Percentiles rank a stretch among this genome's conserved stretches.
phyloP scores from a whole-genome alignment of 2,113 vertebrate genomes.

The Dryoscopus gambensis region DNA sequence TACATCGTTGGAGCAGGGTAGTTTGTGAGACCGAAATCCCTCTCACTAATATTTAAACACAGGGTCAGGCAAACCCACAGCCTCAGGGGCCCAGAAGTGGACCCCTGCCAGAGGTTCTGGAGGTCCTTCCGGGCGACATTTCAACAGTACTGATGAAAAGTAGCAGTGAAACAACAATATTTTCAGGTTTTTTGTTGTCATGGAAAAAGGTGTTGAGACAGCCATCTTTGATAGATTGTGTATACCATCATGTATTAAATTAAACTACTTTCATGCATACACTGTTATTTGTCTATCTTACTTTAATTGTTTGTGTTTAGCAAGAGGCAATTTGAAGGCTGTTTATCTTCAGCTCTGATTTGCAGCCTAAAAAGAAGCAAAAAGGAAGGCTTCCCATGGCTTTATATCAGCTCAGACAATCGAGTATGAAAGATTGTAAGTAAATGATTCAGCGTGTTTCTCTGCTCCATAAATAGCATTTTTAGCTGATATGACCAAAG shows the following conservation, averaged over 20 bases:
- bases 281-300: neutral
- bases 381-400: neutral
- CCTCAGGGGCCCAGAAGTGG: neutral
- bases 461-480: neutral
- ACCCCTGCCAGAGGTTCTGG: rapidly evolving
- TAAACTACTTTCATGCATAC: neutral
- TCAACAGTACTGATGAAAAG: neutral
- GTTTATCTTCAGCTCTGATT: neutral
- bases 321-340: neutral
- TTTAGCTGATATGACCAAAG: neutral
- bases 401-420: neutral
- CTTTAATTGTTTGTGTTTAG: neutral
- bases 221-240: neutral
- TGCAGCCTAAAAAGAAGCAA: neutral
- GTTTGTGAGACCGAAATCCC: neutral
- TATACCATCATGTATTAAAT: neutral
- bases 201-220: neutral
- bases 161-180: neutral
- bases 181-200: neutral
- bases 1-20: neutral
- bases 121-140: neutral
- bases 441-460: neutral
- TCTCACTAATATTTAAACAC: neutral
- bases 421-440: neutral
- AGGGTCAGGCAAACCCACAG: neutral